A percentile compares a stretch with the other conserved stretches of the same genome.
Conservation (phyloP, 23 tunicate species). For the Halocynthia aurantium region DNA sequence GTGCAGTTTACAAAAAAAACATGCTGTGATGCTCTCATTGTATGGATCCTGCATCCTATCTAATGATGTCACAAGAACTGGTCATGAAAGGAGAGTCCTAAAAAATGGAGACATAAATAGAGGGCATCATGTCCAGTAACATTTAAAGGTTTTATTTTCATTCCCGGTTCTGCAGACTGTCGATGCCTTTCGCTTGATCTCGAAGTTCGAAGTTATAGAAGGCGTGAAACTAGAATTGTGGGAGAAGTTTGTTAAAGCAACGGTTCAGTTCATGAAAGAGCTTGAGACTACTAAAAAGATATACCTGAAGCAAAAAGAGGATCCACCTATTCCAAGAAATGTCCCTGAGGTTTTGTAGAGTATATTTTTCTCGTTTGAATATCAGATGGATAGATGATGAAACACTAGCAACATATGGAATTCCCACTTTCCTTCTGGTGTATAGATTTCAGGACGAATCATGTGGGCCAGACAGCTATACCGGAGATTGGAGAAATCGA, state of each 20-base stretch:
- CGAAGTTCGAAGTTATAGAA: conserved; percentile 62
- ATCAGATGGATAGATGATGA: conserved; percentile 21
- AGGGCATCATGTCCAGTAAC: no score
- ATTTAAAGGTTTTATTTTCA: neutral
- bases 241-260: conserved; percentile 61
- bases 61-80: no score
- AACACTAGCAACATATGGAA: conserved; percentile 39
- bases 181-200: conserved; percentile 46
- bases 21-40: no score
- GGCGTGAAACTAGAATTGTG: conserved; percentile 71
- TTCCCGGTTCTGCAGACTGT: conserved; percentile 26
- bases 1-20: no score
- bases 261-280: conserved; percentile 64
- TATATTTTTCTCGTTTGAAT: no score
- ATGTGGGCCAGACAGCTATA: conserved; percentile 73
- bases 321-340: conserved; percentile 72
- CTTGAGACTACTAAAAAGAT: conserved; percentile 59
- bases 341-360: conserved; percentile 47
- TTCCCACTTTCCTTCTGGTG: conserved; percentile 28
- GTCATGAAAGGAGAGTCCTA: neutral
- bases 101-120: no score
- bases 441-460: conserved; percentile 70
- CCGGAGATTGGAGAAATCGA: conserved; percentile 57
- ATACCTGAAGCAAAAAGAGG: conserved; percentile 60
- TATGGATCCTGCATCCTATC: no score